Base-by-base conservation (phyloP, 1,140 invertebrate genomes). In the Papilio dardanus region DNA sequence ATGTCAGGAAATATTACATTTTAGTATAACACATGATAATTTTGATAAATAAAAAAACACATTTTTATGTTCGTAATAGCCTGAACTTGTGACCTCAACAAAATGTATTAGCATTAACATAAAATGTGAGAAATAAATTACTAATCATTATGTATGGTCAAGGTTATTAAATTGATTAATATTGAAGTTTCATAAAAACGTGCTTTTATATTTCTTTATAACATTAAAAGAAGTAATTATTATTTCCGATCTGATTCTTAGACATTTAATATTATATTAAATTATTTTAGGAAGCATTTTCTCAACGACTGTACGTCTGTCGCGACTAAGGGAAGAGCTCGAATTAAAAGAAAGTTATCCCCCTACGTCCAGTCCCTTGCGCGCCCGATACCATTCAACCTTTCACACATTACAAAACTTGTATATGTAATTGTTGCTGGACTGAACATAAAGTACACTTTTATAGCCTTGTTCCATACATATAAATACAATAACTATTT, bases 261-360 rank as follows among this genome's bases (percentile, higher is more conserved):
- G n/a, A 16, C 3, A 14, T 14, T 14, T 14, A 40, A 40, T 40
- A 35, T n/a, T 35, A 40, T 40, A 14, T 12, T 40, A 42, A 24
- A 24, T 54, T 10, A 54, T 54, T 54, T 5, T 10, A 8, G 10
- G 10, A 75, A 6, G 77, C 79, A 76, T 81, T 81, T 67, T 75
- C 12, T 46, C 19, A 10, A 5, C 50, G 71, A 74, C 67, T 77
- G 79, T 82, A 79, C 79, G 62, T 77, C 68, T 73, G 81, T 77
- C 74, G 76, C 75, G 77, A 81, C 79, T 76, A 82, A 77, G 77
- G 80, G 76, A 81, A 83, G 74, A 76, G 73, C 79, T 79, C 81
- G 82, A 86, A 86, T 86, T 86, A 84, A 84, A 83, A 79, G 80
- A 80, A 76, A 83, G 74, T 79, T 78, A 77, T 69, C 74, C 67